Conservation (phyloP, 2,113 vertebrate genomes). For the Poecilia latipinna region DNA sequence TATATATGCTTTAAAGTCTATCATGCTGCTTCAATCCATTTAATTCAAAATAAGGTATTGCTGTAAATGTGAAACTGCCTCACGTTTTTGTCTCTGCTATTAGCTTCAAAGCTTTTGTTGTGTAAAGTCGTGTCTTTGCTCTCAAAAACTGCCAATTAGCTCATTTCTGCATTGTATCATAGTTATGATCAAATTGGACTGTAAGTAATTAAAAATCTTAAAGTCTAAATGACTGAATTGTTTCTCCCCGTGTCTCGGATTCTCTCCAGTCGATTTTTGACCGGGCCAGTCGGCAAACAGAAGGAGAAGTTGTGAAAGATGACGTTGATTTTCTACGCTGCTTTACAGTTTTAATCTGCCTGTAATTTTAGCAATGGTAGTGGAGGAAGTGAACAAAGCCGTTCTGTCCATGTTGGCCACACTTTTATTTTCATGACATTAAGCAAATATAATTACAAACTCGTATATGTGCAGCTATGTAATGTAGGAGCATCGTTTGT, state of each 20-base stretch:
- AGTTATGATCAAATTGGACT: too few species aligned
- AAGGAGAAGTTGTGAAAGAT: too few species aligned
- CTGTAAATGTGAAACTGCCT: neutral
- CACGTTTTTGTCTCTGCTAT: neutral
- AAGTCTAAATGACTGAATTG: neutral
- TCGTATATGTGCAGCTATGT: neutral
- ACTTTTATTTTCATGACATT: neutral
- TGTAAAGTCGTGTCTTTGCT: neutral
- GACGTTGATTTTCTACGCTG: too few species aligned
- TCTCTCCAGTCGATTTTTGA: too few species aligned
- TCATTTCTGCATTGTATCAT: neutral
- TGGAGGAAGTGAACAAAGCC: too few species aligned
- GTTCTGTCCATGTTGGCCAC: too few species aligned
- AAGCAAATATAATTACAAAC: neutral
- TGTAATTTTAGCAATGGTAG: too few species aligned
- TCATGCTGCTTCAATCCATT: neutral
- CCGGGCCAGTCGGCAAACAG: too few species aligned
- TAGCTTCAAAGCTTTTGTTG: constrained; percentile 2
- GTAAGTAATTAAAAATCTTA: too few species aligned
- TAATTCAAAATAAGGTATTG: neutral
- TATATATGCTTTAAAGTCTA: neutral
- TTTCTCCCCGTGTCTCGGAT: neutral
- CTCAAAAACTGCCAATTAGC: neutral
- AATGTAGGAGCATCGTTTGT: constrained; percentile 8
- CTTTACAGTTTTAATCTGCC: too few species aligned